phyloP scores from a whole-genome alignment of 2,113 vertebrate genomes.

The Sphyrna mokarran region DNA sequence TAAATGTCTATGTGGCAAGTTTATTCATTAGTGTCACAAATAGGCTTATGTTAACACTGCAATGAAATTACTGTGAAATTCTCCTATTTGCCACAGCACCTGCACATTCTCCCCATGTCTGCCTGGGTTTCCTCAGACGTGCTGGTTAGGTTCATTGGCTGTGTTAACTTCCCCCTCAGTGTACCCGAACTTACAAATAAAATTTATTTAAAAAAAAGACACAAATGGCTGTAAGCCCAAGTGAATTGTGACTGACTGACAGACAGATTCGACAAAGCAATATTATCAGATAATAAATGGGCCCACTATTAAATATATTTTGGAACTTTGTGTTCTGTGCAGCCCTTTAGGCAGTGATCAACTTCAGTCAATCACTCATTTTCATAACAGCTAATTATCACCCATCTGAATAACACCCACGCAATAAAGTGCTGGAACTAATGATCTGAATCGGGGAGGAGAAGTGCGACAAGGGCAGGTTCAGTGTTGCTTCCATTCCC shows the following conservation, averaged over 20 bases:
- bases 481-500: neutral
- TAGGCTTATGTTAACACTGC: too few species aligned
- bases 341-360: neutral
- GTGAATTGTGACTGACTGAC: neutral
- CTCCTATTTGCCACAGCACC: too few species aligned
- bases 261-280: neutral
- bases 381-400: neutral
- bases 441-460: neutral
- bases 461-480: neutral
- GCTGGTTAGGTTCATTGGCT: too few species aligned
- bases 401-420: constrained; percentile 1
- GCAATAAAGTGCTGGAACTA: neutral
- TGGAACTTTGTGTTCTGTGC: neutral
- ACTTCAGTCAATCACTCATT: neutral
- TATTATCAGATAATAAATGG: neutral
- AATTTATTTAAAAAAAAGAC: too few species aligned
- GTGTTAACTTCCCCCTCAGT: too few species aligned
- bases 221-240: neutral
- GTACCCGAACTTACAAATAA: too few species aligned
- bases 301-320: neutral
- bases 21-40: too few species aligned
- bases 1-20: too few species aligned
- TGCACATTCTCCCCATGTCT: too few species aligned
- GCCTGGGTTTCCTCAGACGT: too few species aligned
- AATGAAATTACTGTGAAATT: too few species aligned